Evolutionary conservation across 1,140 invertebrate genomes (phyloP), one percentile per base, ranked within the genome.

Genomic region (Scaptomyza hsui): DNA sequence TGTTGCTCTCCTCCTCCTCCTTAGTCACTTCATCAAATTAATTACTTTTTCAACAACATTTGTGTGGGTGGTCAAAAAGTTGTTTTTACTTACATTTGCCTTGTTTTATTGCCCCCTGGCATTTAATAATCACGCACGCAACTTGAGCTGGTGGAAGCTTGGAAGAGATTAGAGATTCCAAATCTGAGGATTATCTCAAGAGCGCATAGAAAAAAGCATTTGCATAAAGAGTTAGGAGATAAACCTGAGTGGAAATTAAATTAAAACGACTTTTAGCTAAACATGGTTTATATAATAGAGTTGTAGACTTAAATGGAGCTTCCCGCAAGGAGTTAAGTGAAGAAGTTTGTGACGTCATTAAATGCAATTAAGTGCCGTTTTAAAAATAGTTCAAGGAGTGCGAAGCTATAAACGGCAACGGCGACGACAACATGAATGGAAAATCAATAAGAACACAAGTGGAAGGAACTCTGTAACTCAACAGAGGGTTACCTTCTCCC

Each of bases 1-100:
- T n/a, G n/a, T n/a, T n/a, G n/a, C n/a, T n/a, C n/a, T n/a, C n/a
- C n/a, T n/a, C 7, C 21, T 13, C 9, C 21, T 15, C 15, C 53
- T 49, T 37, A 64, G 78, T 80, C 83, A 88, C 82, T 86, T 86
- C 75, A 86, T 86, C 82, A 86, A 86, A 86, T 86, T 88, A 86
- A 86, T 86, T 88, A 86, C 82, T 88, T 86, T 86, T 86, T 75
- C 81, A 85, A 81, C 81, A 77, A 64, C 65, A 74, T 74, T 65
- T 59, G 72, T 13, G 15, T n/a, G 10, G 18, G 32, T 75, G 77
- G 77, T 80, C 81, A 74, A 67, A 81, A 86, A 74, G 73, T 81
- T 85, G 77, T 79, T 70, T 82, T 75, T 76, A 70, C 78, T 82
- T 78, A 79, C 79, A 82, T 69, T 83, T 72, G 67, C 73, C 69